A percentile compares a stretch with the other conserved stretches of the same genome.
Evolutionary conservation across 2,888 invertebrate species (phyloP).

Genomic region (Litoditis marina): DNA sequence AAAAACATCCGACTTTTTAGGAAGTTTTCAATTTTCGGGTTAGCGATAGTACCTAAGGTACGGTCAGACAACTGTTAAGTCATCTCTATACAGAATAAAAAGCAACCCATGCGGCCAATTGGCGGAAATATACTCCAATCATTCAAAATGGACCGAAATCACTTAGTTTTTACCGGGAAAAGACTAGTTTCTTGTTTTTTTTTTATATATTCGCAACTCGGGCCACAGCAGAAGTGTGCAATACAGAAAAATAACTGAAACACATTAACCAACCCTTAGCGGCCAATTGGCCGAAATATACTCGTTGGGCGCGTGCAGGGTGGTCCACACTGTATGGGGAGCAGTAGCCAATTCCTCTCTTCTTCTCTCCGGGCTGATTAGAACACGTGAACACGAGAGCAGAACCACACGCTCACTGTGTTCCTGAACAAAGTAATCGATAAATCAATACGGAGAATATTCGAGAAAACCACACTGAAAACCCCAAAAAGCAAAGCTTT

Average conservation of each 20-base stretch:
- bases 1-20: too few species aligned
- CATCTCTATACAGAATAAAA: too few species aligned
- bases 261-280: constrained; percentile 39
- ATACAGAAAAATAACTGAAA: neutral
- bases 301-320: constrained; percentile 45
- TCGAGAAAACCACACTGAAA: neutral
- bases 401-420: constrained; percentile 50
- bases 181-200: too few species aligned
- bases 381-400: constrained; percentile 37
- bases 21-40: too few species aligned
- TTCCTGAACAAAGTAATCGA: constrained; percentile 26
- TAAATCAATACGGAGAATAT: neutral
- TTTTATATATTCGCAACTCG: too few species aligned
- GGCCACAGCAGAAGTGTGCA: too few species aligned
- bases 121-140: too few species aligned
- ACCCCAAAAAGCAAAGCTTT: neutral
- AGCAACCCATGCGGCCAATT: too few species aligned
- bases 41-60: too few species aligned
- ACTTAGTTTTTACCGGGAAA: neutral
- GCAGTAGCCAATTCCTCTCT: constrained; percentile 46
- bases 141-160: too few species aligned
- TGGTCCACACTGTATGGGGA: constrained; percentile 58
- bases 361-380: constrained; percentile 32
- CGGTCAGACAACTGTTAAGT: too few species aligned
- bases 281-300: constrained; percentile 60